Evolutionary conservation across 2,113 vertebrate species (phyloP).

Genomic region (Notothenia rossii): DNA sequence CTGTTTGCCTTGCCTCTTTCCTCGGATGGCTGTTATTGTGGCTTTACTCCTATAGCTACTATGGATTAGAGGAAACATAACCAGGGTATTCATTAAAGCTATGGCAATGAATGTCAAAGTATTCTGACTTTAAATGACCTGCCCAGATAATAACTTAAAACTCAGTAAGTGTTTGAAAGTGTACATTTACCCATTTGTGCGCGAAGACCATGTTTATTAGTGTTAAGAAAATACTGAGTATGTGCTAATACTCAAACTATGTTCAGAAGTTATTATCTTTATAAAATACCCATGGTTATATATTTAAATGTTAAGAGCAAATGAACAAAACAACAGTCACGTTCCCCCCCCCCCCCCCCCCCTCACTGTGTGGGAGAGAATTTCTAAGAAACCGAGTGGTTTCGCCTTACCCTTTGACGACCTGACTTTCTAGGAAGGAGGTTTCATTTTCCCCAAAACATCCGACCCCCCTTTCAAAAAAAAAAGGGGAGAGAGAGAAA

Average conservation of each 20-base stretch:
- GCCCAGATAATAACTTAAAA: too few species aligned
- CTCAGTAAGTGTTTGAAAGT: too few species aligned
- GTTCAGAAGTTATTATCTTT: neutral
- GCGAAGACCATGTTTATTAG: too few species aligned
- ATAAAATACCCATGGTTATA: neutral
- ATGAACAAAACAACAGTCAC: neutral
- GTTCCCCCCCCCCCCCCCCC: too few species aligned
- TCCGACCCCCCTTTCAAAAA: neutral
- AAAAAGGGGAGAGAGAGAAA: neutral
- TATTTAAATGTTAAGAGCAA: neutral
- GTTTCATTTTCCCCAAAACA: neutral
- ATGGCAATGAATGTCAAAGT: neutral
- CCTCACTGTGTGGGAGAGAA: neutral
- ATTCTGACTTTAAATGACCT: too few species aligned
- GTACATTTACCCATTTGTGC: too few species aligned
- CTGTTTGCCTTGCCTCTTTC: neutral
- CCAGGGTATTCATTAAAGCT: neutral
- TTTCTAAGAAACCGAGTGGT: conserved; percentile 43
- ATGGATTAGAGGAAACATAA: neutral
- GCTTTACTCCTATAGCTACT: neutral
- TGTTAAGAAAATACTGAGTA: too few species aligned
- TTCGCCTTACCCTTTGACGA: conserved; percentile 19
- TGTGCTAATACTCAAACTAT: neutral
- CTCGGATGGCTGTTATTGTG: neutral
- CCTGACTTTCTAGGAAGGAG: conserved; percentile 53